Evolutionary conservation across 2,888 invertebrate species (phyloP).

Genomic region (Plusia festucae): DNA sequence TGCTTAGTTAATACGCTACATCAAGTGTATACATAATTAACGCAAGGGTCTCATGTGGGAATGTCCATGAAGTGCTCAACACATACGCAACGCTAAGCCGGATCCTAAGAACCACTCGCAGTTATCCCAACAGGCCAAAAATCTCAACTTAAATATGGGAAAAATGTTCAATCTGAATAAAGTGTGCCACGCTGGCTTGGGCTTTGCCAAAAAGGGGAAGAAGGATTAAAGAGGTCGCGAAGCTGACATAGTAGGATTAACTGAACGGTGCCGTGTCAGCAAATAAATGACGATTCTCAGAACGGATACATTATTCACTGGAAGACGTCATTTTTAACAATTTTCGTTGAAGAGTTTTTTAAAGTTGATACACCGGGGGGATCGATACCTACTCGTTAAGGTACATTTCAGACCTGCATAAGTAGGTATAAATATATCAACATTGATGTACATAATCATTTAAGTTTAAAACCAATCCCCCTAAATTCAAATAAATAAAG

Average conservation of each 20-base stretch:
- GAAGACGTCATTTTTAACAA: conserved; percentile 46
- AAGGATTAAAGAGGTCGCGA: conserved; percentile 85
- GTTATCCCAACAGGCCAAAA: conserved; percentile 52
- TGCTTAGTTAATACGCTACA: conserved; percentile 20
- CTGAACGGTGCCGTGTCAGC: conserved; percentile 76
- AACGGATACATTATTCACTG: conserved; percentile 64
- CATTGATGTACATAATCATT: no score
- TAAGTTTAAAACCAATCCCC: no score
- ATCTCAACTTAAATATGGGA: conserved; percentile 63
- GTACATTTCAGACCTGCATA: no score
- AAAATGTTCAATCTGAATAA: conserved; percentile 76
- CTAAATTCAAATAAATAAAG: no score
- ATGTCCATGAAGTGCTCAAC: conserved; percentile 21
- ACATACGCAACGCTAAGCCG: conserved; percentile 45
- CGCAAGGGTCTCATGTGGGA: conserved; percentile 9
- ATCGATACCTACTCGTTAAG: no score
- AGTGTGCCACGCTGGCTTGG: conserved; percentile 70
- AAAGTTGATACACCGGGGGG: background rate
- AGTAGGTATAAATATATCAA: no score
- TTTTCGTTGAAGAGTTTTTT: background rate
- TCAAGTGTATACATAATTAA: conserved; percentile 23
- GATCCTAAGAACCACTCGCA: conserved; percentile 48
- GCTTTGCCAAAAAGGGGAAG: conserved; percentile 77
- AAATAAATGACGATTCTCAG: conserved; percentile 78
- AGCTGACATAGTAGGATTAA: conserved; percentile 85